Base-by-base conservation (phyloP, 1,140 invertebrate species). In the Chionoecetes opilio region DNA sequence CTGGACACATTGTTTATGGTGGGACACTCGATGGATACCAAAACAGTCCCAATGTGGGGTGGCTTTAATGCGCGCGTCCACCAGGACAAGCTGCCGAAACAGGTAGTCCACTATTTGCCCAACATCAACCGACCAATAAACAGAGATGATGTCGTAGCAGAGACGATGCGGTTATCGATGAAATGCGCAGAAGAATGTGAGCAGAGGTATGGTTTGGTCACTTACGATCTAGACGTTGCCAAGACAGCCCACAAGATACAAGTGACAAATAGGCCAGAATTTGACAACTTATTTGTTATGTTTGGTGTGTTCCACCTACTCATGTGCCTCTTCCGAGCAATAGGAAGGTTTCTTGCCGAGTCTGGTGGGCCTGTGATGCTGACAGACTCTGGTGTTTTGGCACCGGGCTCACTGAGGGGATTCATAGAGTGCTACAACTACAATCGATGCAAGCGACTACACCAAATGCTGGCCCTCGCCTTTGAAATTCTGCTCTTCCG, bases 241-340 rank as follows among this genome's bases (percentile, higher is more conserved):
- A 92, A 92, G 82, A 46, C 91, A 3, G 91, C 91, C n/a, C 31
- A 17, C 46, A 21, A 75, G 31, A 92, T 92, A 3, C 91, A 92
- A 37, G 91, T 26, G 17, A 32, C 46, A 63, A 63, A 75, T 75
- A 2, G 5, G 26, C 53, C 91, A 75, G 31, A 34, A 31, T 92
- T 82, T 31, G 91, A 92, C 34, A 35, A 75, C 82, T 11, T 63
- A 5, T 92, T 92, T 63, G 82, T 92, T 6, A 34, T 29, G 26
- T 34, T 82, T 32, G 91, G 91, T 14, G 91, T 37, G 6, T 32
- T 92, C 32, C 91, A 92, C 32, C 31, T 92, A 2, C 26, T 34
- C 46, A 92, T 92, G 91, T 31, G 46, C 11, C 32, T 34, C 34
- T 92, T 92, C 35, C 11, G 14, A n/a, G 46, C 91, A 5, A 17